phyloP scores from a whole-genome alignment of 2,797 vertebrate genomes.

The Siniperca scherzeri region DNA sequence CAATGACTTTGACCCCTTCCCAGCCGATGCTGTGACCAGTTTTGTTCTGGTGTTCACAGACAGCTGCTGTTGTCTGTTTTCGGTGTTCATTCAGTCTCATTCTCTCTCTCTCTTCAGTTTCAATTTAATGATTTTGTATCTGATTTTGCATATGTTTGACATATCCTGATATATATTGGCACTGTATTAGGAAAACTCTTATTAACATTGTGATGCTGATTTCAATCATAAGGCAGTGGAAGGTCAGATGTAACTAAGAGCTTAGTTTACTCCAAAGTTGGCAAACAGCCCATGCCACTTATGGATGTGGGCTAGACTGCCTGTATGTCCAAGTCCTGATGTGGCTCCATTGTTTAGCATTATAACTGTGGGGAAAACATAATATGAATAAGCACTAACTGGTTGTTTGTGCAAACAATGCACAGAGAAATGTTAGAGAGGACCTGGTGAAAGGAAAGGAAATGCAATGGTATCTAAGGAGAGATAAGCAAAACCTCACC shows the following conservation, averaged over 20 bases:
- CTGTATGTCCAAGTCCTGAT: conserved; percentile 35
- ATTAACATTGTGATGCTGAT: not conserved
- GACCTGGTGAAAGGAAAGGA: conserved; percentile 32
- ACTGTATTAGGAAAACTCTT: not conserved
- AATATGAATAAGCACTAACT: conserved; percentile 47
- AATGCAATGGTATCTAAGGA: conserved; percentile 29
- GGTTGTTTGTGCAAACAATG: conserved; percentile 32
- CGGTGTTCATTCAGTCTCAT: not conserved
- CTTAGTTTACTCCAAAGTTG: conserved; percentile 22
- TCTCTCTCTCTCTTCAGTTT: not conserved
- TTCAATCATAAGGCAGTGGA: not conserved
- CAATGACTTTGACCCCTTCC: conserved; percentile 7
- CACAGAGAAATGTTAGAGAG: conserved; percentile 36
- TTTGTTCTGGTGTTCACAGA: not conserved
- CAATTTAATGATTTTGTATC: not conserved
- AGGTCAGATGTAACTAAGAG: conserved; percentile 33
- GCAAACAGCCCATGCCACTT: conserved; percentile 12
- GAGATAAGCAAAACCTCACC: conserved; percentile 33
- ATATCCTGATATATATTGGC: not conserved
- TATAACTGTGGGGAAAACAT: conserved; percentile 27
- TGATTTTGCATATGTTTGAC: not conserved
- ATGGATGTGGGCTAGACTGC: conserved; percentile 42
- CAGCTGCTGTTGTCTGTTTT: too few relatives aligned
- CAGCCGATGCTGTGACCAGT: not conserved
- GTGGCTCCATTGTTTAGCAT: conserved; percentile 33